phyloP scores from a whole-genome alignment of 2,888 invertebrate species.

The Idaea straminata region DNA sequence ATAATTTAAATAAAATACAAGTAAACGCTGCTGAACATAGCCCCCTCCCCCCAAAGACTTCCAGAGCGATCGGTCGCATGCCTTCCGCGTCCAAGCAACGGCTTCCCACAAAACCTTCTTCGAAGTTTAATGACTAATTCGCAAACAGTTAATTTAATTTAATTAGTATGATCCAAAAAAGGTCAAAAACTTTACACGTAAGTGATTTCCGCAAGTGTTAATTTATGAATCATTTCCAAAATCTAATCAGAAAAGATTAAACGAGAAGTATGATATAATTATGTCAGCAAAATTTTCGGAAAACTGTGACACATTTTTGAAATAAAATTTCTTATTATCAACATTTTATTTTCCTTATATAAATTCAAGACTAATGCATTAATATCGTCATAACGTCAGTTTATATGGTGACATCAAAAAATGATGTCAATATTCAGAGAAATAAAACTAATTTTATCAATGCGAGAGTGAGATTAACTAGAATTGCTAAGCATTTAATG shows the following conservation, averaged over 20 bases:
- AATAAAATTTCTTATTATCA: background rate
- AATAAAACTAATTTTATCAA: slow-evolving; percentile 20
- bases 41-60: too few species aligned
- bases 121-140: slow-evolving; percentile 4
- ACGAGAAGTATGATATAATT: slow-evolving; percentile 24
- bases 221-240: slow-evolving; percentile 6
- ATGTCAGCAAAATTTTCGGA: background rate
- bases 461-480: background rate
- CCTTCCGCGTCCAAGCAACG: too few species aligned
- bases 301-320: background rate
- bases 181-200: background rate
- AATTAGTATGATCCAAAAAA: background rate
- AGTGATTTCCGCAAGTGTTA: background rate
- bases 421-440: slow-evolving; percentile 31
- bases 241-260: slow-evolving; percentile 19
- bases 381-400: slow-evolving; percentile 17
- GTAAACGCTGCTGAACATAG: too few species aligned
- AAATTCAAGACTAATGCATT: slow-evolving; percentile 17
- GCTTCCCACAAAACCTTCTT: background rate
- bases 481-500: background rate
- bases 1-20: too few species aligned
- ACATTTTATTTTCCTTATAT: slow-evolving; percentile 9
- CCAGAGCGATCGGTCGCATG: too few species aligned
- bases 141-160: background rate
- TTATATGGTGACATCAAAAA: slow-evolving; percentile 30